phyloP scores from a whole-genome alignment of 2,888 invertebrate species.

The Dynastes maya region DNA sequence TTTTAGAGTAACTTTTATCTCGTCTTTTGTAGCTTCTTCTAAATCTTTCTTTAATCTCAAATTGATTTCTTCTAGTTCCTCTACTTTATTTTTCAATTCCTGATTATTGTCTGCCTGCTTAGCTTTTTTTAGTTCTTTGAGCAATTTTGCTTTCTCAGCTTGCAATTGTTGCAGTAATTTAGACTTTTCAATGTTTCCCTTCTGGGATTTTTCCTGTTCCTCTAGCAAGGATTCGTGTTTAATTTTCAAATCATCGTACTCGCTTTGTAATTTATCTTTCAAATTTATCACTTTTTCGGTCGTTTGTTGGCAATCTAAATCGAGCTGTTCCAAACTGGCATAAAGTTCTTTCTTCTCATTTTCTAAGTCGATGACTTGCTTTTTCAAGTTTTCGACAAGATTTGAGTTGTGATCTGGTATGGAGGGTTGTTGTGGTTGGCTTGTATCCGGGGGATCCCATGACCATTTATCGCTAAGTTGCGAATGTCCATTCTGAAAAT shows the following conservation, averaged over 20 bases:
- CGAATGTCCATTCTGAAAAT: constrained; percentile 62
- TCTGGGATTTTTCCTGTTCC: constrained; percentile 71
- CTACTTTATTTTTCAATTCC: constrained; percentile 59
- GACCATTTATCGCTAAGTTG: constrained; percentile 73
- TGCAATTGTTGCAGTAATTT: constrained; percentile 47
- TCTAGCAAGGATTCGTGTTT: constrained; percentile 73
- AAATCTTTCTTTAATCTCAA: constrained; percentile 16
- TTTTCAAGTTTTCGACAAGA: constrained; percentile 62
- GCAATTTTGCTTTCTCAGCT: constrained; percentile 45
- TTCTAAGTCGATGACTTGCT: constrained; percentile 61
- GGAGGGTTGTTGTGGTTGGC: constrained; percentile 14
- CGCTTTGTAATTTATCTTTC: constrained; percentile 65
- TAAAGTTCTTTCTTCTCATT: constrained; percentile 65
- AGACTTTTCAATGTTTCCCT: constrained; percentile 55
- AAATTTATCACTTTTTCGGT: constrained; percentile 65
- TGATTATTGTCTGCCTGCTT: constrained; percentile 53
- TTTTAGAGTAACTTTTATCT: background rate
- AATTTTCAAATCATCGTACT: constrained; percentile 67
- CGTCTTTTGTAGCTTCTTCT: constrained; percentile 12
- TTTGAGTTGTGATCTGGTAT: constrained; percentile 28
- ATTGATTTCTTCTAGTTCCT: constrained; percentile 54
- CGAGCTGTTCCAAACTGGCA: constrained; percentile 66
- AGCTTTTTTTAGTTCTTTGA: constrained; percentile 42
- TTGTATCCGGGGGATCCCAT: constrained; percentile 71
- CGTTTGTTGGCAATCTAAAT: constrained; percentile 68